Evolutionary conservation across 2,888 invertebrate genomes (phyloP).

Genomic region (Papilio protenor): DNA sequence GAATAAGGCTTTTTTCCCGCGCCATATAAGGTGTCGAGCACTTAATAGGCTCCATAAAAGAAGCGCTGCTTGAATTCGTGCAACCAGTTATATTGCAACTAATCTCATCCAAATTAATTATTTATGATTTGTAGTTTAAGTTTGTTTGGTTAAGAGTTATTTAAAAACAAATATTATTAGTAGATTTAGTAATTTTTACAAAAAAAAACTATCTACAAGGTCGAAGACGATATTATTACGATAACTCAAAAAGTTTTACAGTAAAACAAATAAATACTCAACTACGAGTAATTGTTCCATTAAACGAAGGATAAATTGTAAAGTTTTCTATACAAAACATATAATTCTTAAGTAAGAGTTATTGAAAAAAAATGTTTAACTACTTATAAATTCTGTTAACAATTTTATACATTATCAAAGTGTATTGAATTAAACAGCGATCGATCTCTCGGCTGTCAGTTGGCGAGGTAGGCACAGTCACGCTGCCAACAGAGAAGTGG

Average conservation of each 20-base stretch:
- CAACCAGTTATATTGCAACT: neutral
- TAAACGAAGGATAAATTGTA: neutral
- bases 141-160: neutral
- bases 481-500: conserved; percentile 8
- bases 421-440: conserved; percentile 34
- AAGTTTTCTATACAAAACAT: neutral
- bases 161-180: neutral
- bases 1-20: conserved; percentile 29
- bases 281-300: neutral
- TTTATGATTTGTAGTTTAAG: neutral
- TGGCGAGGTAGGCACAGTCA: conserved; percentile 22
- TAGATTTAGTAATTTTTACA: neutral
- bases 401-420: neutral
- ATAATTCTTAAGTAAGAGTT: neutral
- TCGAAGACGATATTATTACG: neutral
- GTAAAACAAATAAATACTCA: neutral
- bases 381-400: neutral
- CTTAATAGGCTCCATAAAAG: conserved; percentile 33
- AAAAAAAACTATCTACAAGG: neutral
- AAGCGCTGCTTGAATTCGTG: neutral
- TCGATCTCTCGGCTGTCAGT: conserved; percentile 32
- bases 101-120: neutral
- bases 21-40: conserved; percentile 32
- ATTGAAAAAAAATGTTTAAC: neutral
- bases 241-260: neutral